Percentiles rank a stretch among this genome's conserved stretches.
Conservation (phyloP, 2,888 invertebrate species). For the Perithous albicinctus region DNA sequence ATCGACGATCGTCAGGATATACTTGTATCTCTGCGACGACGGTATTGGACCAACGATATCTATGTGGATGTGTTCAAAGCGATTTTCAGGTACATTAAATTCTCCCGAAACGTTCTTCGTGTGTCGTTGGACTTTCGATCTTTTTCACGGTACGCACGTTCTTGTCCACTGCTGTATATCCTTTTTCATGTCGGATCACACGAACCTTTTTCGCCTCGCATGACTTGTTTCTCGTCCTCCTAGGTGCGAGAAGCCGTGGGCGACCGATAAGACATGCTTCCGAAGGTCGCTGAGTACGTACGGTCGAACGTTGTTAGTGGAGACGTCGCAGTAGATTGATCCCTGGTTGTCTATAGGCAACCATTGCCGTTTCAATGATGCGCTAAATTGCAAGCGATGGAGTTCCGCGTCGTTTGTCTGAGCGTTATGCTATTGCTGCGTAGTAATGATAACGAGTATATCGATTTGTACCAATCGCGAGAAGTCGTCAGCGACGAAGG, state of each 20-base stretch:
- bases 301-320: neutral
- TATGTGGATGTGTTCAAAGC: neutral
- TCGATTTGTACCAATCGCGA: slow-evolving; percentile 25
- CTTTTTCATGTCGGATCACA: too few relatives aligned
- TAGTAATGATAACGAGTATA: slow-evolving; percentile 15
- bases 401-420: slow-evolving; percentile 36
- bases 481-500: slow-evolving; percentile 35
- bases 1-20: too few relatives aligned
- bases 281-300: slow-evolving; percentile 3
- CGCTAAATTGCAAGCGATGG: neutral
- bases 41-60: neutral
- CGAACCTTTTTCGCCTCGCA: neutral
- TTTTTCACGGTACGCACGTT: neutral
- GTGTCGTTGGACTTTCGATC: neutral
- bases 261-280: too few relatives aligned
- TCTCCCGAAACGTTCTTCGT: neutral
- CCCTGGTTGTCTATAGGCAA: neutral
- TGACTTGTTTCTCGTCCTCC: neutral
- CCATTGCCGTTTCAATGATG: neutral
- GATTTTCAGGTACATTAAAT: neutral
- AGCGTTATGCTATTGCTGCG: neutral
- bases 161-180: neutral
- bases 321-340: neutral
- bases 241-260: too few relatives aligned
- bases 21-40: neutral